Base-by-base conservation (phyloP, 2,797 vertebrate genomes). In the Poeciliopsis presidionis region DNA sequence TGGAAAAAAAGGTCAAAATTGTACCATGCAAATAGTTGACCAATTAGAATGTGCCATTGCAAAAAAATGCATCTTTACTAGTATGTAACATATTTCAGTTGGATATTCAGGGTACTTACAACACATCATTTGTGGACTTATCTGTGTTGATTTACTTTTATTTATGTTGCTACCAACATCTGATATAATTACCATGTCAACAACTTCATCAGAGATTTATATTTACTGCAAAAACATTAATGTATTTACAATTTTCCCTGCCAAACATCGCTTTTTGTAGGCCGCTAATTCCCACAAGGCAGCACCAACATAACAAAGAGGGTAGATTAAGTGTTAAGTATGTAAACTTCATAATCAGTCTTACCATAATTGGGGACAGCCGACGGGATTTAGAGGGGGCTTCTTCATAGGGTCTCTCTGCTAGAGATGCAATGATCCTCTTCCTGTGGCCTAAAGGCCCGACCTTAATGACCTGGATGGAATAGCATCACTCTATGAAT, bases 331-430 rank as follows among this genome's bases (percentile, higher is more conserved):
- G 25, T 43, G 65, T 43, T n/a, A n/a, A 70, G 41, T n/a, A 70
- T 70, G 67, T 70, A 47, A 61, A 61, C 67, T 45, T 70, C 67
- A 71, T 72, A 43, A 22, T 25, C 16, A 47, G 13, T 79, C 91
- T 92, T 82, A 99, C 98, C 95, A 97, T 95, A 78, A 99, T 96
- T 90, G 99, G 98, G 0, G 98, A 99, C 84, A 98, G 96, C 53
- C 98, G 94, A 0, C 98, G 97, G 3, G 98, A 98, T 91, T 99
- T 99, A 28, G 97, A 94, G 0, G 98, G 98, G 0, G 98, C 97
- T 90, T 99, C 98, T 87, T 99, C 98, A 0, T 97, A 99, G 0
- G 97, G 97, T 80, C 98, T 95, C 87, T 99, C 98, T 8, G 97
- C 97, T 43, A 99, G 94, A 3, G 98, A 99, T 69, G 97, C 97